Conservation (phyloP, 2,113 vertebrate genomes). For the Pelecanus crispus region DNA sequence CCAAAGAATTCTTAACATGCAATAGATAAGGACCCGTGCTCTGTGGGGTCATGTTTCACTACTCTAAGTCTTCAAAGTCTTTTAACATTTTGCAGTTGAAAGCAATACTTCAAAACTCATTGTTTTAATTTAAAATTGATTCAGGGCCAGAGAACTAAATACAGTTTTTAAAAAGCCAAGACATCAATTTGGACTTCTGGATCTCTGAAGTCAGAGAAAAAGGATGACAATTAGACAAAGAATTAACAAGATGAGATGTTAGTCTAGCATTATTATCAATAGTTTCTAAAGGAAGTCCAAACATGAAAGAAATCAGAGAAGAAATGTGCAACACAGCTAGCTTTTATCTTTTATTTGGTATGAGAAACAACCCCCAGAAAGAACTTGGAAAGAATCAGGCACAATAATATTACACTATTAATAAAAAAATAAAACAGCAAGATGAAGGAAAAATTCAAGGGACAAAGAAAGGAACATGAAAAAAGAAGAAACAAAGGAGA, state of each 20-base stretch:
- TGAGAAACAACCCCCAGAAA: constrained; percentile 12
- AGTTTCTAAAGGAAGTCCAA: constrained; percentile 27
- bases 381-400: constrained; percentile 8
- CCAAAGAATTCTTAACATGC: not conserved
- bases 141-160: not conserved
- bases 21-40: not conserved
- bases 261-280: not conserved
- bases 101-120: not conserved
- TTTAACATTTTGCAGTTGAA: not conserved
- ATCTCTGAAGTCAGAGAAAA: not conserved
- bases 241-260: not conserved
- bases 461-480: not conserved
- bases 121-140: not conserved
- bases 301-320: constrained; percentile 42
- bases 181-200: not conserved
- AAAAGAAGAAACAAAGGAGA: not conserved
- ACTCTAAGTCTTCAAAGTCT: not conserved
- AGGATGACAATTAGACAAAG: not conserved
- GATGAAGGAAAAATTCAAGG: constrained; percentile 14
- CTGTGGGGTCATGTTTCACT: not conserved
- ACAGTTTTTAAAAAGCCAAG: not conserved
- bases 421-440: constrained; percentile 24
- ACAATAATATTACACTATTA: not conserved
- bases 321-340: not conserved
- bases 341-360: constrained; percentile 42